Evolutionary conservation across 2,797 vertebrate genomes (phyloP).

Genomic region (Semotilus atromaculatus): DNA sequence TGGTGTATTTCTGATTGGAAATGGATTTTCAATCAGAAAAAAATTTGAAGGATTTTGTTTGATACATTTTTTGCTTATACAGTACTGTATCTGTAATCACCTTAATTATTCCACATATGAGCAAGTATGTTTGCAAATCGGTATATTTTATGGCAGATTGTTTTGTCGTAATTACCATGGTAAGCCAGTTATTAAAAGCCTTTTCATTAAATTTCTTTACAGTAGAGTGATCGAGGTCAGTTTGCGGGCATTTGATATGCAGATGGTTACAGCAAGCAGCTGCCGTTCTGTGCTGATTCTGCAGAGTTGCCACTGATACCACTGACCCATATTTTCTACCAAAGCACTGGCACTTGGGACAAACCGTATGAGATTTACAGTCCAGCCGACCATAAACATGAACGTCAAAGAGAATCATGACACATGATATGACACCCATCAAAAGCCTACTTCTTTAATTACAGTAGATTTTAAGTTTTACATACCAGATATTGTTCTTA

Average conservation of each 20-base stretch:
- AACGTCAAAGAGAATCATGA: not conserved
- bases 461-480: slow-evolving; percentile 9
- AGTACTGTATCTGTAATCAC: not conserved
- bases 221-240: slow-evolving; percentile 31
- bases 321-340: slow-evolving; percentile 70
- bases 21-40: not conserved
- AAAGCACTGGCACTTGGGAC: slow-evolving; percentile 23
- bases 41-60: not conserved
- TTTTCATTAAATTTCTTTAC: slow-evolving; percentile 26
- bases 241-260: slow-evolving; percentile 46
- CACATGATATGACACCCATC: slow-evolving; percentile 9
- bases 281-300: slow-evolving; percentile 53
- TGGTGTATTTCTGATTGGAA: not conserved
- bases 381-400: not conserved
- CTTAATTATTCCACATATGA: not conserved
- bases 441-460: slow-evolving; percentile 44
- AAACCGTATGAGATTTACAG: not conserved
- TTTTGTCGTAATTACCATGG: not conserved
- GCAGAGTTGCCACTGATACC: slow-evolving; percentile 51
- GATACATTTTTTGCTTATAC: not conserved
- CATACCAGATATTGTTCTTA: not conserved
- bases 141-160: not conserved
- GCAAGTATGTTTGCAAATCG: not conserved
- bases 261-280: slow-evolving; percentile 38
- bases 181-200: not conserved